Evolutionary conservation across 2,797 vertebrate genomes (phyloP).

Genomic region (Hozukius guyotensis): DNA sequence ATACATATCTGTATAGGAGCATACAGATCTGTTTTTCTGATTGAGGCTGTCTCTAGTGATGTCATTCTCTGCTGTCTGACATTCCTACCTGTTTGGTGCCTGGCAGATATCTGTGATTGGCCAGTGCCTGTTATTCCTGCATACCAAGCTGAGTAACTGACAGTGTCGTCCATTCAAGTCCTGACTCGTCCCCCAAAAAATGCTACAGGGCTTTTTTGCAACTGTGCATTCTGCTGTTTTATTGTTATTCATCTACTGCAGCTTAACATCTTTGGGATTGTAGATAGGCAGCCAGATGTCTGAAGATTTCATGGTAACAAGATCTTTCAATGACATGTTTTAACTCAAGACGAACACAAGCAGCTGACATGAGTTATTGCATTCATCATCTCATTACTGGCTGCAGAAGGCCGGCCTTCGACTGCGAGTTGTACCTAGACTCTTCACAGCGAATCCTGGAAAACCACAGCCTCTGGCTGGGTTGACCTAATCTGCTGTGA

Average conservation of each 20-base stretch:
- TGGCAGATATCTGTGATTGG: neutral
- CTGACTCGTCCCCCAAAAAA: neutral
- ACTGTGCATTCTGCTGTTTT: neutral
- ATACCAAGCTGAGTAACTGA: constrained; percentile 13
- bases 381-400: constrained; percentile 24
- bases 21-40: neutral
- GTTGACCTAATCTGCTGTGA: constrained; percentile 37
- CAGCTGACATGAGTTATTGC: constrained; percentile 48
- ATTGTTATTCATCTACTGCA: neutral
- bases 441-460: constrained; percentile 23
- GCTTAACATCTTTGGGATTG: neutral
- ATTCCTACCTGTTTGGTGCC: neutral
- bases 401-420: constrained; percentile 16
- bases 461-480: constrained; percentile 29
- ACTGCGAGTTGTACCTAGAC: neutral
- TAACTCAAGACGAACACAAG: constrained; percentile 11
- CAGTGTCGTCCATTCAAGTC: constrained; percentile 18
- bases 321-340: neutral
- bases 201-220: neutral
- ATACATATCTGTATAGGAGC: neutral
- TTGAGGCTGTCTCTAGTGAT: neutral
- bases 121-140: neutral
- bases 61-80: constrained; percentile 3
- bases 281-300: neutral
- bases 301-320: neutral